Conservation (phyloP, 2,888 invertebrate species). For the Miltochrista miniata region DNA sequence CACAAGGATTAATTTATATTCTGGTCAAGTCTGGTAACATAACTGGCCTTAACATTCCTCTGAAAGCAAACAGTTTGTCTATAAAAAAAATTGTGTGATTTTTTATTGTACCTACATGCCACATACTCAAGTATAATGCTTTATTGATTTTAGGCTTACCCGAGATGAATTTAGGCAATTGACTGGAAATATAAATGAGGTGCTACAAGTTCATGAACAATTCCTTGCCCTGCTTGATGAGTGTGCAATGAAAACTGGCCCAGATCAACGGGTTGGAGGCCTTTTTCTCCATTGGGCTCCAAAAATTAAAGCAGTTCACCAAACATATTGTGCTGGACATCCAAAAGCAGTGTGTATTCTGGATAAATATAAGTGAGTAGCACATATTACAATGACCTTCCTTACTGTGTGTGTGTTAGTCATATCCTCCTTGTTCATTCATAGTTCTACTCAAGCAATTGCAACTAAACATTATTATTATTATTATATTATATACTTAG, state of each 20-base stretch:
- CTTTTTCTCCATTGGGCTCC: constrained; percentile 94
- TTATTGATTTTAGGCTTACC: constrained; percentile 85
- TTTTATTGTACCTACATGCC: no score
- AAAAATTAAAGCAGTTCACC: constrained; percentile 92
- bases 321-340: constrained; percentile 95
- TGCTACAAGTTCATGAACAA: constrained; percentile 92
- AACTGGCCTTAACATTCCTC: no score
- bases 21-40: no score
- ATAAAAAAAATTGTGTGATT: no score
- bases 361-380: constrained; percentile 93
- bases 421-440: no score
- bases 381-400: not conserved
- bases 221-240: constrained; percentile 91
- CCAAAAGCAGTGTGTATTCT: constrained; percentile 97
- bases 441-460: no score
- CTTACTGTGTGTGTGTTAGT: no score
- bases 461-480: no score
- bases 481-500: no score
- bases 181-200: constrained; percentile 94
- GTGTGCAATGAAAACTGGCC: constrained; percentile 87
- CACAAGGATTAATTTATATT: no score
- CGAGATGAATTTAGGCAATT: constrained; percentile 94
- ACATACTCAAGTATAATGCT: no score
- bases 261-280: constrained; percentile 94
- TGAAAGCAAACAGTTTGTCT: no score